Evolutionary conservation across 2,888 invertebrate species (phyloP), one percentile per base, ranked within the genome.

Genomic region (Hirtodrosophila alboralis): DNA sequence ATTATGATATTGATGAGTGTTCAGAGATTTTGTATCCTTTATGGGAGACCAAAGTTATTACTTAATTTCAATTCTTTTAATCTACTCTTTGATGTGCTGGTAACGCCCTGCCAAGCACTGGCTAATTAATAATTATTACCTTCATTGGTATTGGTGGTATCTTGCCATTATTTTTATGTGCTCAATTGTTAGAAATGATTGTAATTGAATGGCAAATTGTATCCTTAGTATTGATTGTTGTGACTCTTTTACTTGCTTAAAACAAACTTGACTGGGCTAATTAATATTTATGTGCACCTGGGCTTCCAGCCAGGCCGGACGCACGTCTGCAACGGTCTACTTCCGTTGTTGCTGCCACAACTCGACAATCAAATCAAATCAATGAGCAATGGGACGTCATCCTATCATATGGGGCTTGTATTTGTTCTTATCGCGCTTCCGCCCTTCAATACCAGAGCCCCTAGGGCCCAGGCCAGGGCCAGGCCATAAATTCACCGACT

Each of bases 341-440:
- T 57, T 70, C 70, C 70, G 70, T 26, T 34, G n/a, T 28, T 30
- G 27, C 43, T 18, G 33, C 45, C 12, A 10, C 14, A 44, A 21
- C n/a, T 40, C 44, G 44, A n/a, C n/a, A n/a, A n/a, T n/a, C n/a
- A n/a, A 54, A 51, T 30, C 21, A 13, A 60, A 57, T 51, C 49
- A 34, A 40, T 44, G 28, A 33, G 21, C 18, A 37, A 23, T 7
- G 14, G 31, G 14, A 36, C 16, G 7, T 18, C 14, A 38, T 43
- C 40, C 54, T 23, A 23, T 23, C 23, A 23, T n/a, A 4, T 6
- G 2, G 6, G 23, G 48, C 57, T 45, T 51, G 33, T 30, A 10
- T 30, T 36, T 30, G 45, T 53, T 56, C 47, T 72, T 72, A 71
- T 68, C 70, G 63, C 49, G 61, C 56, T 78, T 78, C 84, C 78